Evolutionary conservation across 2,888 invertebrate species (phyloP).

Genomic region (Luperina nickerlii): DNA sequence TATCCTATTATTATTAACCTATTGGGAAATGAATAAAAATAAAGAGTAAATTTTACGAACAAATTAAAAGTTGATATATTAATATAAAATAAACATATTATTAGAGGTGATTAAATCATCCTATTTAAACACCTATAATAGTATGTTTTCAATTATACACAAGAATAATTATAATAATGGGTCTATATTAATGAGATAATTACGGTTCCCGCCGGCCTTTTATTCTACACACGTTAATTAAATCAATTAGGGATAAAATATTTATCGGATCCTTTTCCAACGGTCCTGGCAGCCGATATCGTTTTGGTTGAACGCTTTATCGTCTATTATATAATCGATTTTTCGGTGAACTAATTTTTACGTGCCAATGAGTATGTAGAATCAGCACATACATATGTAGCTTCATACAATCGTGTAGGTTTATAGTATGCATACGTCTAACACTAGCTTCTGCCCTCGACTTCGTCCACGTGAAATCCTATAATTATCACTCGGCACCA

Average conservation of each 20-base stretch:
- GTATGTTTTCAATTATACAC: neutral
- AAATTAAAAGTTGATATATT: neutral
- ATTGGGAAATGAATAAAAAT: neutral
- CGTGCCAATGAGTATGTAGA: neutral
- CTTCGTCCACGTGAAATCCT: neutral
- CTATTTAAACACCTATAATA: neutral
- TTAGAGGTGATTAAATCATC: too few species aligned
- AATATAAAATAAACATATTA: too few species aligned
- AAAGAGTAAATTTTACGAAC: too few species aligned
- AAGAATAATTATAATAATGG: slow-evolving; percentile 19
- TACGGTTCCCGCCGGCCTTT: slow-evolving; percentile 3
- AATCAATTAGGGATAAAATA: slow-evolving; percentile 51
- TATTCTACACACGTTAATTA: slow-evolving; percentile 29
- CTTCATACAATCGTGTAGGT: neutral
- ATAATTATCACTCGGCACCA: neutral
- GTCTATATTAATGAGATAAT: slow-evolving; percentile 6
- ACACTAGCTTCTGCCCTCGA: neutral
- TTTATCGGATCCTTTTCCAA: slow-evolving; percentile 35
- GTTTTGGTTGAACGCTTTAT: slow-evolving; percentile 31
- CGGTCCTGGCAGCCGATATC: slow-evolving; percentile 11
- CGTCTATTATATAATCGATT: slow-evolving; percentile 23
- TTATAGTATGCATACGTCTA: neutral
- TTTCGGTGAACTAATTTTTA: slow-evolving; percentile 35
- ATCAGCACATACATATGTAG: slow-evolving; percentile 2
- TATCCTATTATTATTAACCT: too few species aligned